phyloP scores from a whole-genome alignment of 1,140 invertebrate species.

The Achroia grisella region DNA sequence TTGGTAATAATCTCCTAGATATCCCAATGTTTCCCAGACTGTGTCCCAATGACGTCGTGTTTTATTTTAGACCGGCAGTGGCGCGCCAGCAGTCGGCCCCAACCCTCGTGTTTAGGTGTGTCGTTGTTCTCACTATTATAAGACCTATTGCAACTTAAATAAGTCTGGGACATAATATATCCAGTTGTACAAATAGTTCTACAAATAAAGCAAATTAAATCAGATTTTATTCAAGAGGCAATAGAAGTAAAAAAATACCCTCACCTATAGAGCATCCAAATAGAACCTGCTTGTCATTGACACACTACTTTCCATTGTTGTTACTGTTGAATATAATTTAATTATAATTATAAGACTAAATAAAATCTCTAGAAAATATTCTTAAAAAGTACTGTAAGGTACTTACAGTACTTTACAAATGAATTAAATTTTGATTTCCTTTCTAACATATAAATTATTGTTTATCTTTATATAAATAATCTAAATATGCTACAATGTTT shows the following conservation, averaged over 20 bases:
- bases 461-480: too few species aligned
- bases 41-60: conserved; percentile 54
- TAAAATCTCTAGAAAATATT: background rate
- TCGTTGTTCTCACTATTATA: conserved; percentile 64
- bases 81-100: conserved; percentile 73
- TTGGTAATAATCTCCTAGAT: conserved; percentile 2
- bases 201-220: conserved; percentile 6
- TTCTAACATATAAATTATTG: too few species aligned
- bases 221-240: conserved; percentile 43
- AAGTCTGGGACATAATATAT: conserved; percentile 9
- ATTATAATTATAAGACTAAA: too few species aligned
- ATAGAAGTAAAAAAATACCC: conserved; percentile 29
- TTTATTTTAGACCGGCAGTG: conserved; percentile 74
- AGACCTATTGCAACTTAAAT: conserved; percentile 51
- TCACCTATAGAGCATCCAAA: conserved; percentile 28
- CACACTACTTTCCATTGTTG: conserved; percentile 39
- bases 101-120: conserved; percentile 74
- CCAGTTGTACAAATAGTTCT: too few species aligned
- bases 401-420: too few species aligned
- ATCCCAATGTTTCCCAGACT: conserved; percentile 20
- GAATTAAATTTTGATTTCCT: too few species aligned
- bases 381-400: too few species aligned
- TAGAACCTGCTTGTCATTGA: conserved; percentile 37
- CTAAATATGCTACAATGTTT: too few species aligned
- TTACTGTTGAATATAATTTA: background rate